Evolutionary conservation across 2,797 vertebrate genomes (phyloP).

Genomic region (Semotilus atromaculatus): DNA sequence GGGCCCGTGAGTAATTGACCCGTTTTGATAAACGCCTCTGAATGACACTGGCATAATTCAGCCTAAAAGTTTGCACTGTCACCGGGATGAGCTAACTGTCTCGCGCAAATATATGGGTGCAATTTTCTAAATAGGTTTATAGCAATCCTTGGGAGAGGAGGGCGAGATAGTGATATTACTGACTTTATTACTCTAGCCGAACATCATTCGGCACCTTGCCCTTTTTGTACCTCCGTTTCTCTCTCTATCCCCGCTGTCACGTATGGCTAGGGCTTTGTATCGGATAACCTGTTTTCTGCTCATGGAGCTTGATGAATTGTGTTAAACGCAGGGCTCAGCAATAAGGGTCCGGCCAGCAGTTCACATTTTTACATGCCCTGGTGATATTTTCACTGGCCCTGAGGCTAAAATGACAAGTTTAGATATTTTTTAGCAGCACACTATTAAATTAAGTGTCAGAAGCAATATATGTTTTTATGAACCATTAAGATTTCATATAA

Average conservation of each 20-base stretch:
- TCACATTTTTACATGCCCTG: constrained; percentile 7
- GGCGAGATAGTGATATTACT: constrained; percentile 83
- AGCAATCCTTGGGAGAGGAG: constrained; percentile 82
- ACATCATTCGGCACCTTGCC: constrained; percentile 72
- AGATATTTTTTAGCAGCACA: neutral
- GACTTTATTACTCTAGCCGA: constrained; percentile 83
- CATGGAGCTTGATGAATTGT: neutral
- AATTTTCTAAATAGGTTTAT: constrained; percentile 87
- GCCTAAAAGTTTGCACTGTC: constrained; percentile 82
- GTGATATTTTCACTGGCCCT: neutral
- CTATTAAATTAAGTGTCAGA: neutral
- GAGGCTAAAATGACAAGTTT: neutral
- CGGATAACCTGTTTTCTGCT: constrained; percentile 17
- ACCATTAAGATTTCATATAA: neutral
- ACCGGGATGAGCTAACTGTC: constrained; percentile 81
- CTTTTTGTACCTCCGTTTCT: constrained; percentile 54
- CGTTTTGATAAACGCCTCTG: constrained; percentile 79
- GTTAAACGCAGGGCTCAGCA: constrained; percentile 1
- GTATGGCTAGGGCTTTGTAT: constrained; percentile 40
- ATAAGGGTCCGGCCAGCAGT: neutral
- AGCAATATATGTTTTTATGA: neutral
- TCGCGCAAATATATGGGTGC: constrained; percentile 79
- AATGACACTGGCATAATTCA: constrained; percentile 82
- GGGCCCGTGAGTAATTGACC: constrained; percentile 80
- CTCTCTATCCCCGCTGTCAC: constrained; percentile 37